Conservation (phyloP, 2,888 invertebrate species). For the Noctua fimbriata region DNA sequence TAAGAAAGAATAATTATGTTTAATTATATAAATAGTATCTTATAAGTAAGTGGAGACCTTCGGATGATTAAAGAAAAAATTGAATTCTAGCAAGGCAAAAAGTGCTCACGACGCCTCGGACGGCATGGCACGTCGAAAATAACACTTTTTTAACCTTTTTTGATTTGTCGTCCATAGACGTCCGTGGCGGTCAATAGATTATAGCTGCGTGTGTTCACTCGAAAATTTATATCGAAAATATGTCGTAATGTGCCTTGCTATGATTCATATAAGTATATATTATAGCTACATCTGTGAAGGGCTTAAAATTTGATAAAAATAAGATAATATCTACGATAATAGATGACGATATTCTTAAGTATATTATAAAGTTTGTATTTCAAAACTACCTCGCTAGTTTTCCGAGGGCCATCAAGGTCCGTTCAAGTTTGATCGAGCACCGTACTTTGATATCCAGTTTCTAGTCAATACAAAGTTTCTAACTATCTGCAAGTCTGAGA, state of each 20-base stretch:
- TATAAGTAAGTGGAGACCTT: background rate
- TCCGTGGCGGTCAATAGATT: no score
- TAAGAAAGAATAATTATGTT: background rate
- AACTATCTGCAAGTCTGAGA: slow-evolving; percentile 49
- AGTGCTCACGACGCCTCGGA: no score
- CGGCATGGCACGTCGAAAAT: no score
- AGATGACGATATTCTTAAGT: no score
- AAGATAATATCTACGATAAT: no score
- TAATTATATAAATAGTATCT: background rate
- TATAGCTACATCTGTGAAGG: no score
- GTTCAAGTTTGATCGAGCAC: slow-evolving; percentile 44
- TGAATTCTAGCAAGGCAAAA: background rate
- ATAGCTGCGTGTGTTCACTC: no score
- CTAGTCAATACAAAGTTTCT: slow-evolving; percentile 24
- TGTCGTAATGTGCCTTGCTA: no score
- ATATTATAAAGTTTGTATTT: background rate
- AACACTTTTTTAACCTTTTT: no score
- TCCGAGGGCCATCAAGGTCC: background rate
- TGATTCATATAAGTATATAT: no score
- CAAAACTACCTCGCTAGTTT: background rate
- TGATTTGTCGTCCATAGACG: no score
- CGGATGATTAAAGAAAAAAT: background rate
- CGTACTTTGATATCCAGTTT: slow-evolving; percentile 40
- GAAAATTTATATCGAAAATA: no score
- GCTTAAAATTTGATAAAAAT: background rate